Base-by-base conservation (phyloP, 2,113 vertebrate species). In the Neomonachus schauinslandi region DNA sequence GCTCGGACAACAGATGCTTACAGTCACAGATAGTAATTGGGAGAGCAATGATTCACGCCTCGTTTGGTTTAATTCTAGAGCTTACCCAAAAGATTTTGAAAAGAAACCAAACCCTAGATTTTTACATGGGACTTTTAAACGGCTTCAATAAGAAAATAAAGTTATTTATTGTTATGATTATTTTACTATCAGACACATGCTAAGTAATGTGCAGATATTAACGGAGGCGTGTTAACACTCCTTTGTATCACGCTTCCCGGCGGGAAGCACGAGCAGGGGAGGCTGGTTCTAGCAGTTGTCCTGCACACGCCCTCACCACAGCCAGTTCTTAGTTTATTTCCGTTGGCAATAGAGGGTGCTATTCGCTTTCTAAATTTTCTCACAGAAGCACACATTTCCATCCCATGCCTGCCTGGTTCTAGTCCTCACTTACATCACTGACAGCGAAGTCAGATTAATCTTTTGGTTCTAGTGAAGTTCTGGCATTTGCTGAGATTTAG, bases 291-390 rank as follows among this genome's bases (percentile, higher is more conserved):
- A 4, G 42, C 81, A 18, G n/a, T 53, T 42, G 22, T 55, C 69
- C 31, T 53, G 42, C 53, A 33, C 21, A 18, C n/a, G n/a, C 6
- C 4, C 4, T 24, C 18, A 7, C 36, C 12, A 4, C 4, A 49
- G 72, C 79, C 74, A 65, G 77, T 0, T 55, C 5, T 46, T 80
- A 39, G 19, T 42, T 91, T 94, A 79, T 93, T 79, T 6, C 14
- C 10, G 0, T 85, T 81, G 57, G 79, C 98, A 0, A 33, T 85
- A 98, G 98, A 98, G 98, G 98, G 98, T 86, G 96, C 97, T 98
- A 0, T 98, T 53, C 86, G 94, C 79, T 97, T 97, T 98, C 97
- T 92, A 59, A 82, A 71, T 94, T 96, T 86, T 28, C 77, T 61
- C 91, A 12, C 2, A 14, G 69, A 21, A 2, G 86, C 0, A 4